Evolutionary conservation across 2,888 invertebrate genomes (phyloP), one percentile per base, ranked within the genome.

Genomic region (Apodemia mormo): DNA sequence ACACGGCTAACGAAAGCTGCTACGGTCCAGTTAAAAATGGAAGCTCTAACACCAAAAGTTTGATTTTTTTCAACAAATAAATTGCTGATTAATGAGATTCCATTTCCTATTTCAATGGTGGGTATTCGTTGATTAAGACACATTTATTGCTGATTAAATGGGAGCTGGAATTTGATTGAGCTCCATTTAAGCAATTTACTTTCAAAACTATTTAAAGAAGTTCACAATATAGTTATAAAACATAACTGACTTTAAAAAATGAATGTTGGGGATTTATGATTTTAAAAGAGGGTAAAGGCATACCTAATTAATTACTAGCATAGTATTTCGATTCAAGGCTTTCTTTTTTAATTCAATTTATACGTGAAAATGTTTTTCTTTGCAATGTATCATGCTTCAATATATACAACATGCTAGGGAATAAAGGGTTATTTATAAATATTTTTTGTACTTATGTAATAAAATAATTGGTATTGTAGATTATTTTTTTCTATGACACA

Each of bases 261-360:
- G n/a, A 52, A 52, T n/a, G 52, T 3, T 12, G 8, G 14, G n/a
- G n/a, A n/a, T 52, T 52, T 52, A 1, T 45, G 12, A 5, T 12
- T 45, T 45, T 45, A 12, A 10, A 4, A 10, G 12, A 45, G 1
- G 6, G 33, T 14, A 33, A 61, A 33, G 30, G 14, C 12, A 14
- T n/a, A n/a, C n/a, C n/a, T 61, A 14, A 7, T 33, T 61, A 33
- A 58, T 61, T 6, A 33, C 12, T 2, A 12, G 33, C 33, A 61
- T 30, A 33, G 12, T 2, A 10, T 61, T 61, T 61, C 30, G 29
- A 12, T 30, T 58, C 7, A 30, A 30, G 33, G 29, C 7, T 61
- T 61, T 61, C 29, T 58, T 58, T 61, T 61, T 30, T 61, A 33
- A 61, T 14, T 33, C 12, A 61, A 61, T 58, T 58, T 33, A 52